Conservation (phyloP, 2,113 vertebrate species). For the Colius striatus region DNA sequence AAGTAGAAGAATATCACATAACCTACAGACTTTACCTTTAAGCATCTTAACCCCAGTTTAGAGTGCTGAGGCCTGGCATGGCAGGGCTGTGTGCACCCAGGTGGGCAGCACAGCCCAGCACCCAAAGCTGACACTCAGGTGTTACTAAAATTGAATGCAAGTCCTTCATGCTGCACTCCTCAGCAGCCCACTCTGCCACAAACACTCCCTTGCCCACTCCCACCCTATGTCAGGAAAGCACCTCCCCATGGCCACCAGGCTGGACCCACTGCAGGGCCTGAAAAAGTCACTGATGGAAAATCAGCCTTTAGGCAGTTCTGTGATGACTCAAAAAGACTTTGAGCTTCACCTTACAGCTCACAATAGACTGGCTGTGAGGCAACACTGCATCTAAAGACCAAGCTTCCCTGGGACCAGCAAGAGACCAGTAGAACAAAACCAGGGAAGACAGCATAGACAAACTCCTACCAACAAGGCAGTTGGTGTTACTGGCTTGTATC, state of each 20-base stretch:
- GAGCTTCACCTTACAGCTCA: not conserved
- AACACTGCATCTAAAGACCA: not conserved
- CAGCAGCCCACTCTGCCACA: not conserved
- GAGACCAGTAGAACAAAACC: not conserved
- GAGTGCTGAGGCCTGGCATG: accelerated
- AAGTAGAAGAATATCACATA: not conserved
- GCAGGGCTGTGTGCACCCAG: accelerated
- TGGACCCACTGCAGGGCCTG: too few species aligned
- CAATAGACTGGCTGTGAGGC: not conserved
- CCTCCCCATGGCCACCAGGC: too few species aligned
- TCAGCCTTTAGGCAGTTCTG: not conserved
- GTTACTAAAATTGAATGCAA: not conserved
- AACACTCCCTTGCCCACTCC: too few species aligned
- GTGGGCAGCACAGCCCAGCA: too few species aligned
- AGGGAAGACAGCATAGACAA: not conserved
- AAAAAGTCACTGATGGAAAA: not conserved
- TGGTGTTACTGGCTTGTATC: not conserved
- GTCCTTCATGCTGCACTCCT: too few species aligned
- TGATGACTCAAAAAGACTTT: not conserved
- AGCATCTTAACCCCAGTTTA: not conserved
- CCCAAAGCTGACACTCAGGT: accelerated
- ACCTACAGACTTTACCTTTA: not conserved
- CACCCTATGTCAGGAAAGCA: too few species aligned
- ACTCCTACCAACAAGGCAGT: not conserved
- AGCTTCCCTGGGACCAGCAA: not conserved